These are phyloP conservation scores for Pionites leucogaster DNA, from an alignment of 2,113 vertebrate genomes.

Conservation along the genomic window DNA sequence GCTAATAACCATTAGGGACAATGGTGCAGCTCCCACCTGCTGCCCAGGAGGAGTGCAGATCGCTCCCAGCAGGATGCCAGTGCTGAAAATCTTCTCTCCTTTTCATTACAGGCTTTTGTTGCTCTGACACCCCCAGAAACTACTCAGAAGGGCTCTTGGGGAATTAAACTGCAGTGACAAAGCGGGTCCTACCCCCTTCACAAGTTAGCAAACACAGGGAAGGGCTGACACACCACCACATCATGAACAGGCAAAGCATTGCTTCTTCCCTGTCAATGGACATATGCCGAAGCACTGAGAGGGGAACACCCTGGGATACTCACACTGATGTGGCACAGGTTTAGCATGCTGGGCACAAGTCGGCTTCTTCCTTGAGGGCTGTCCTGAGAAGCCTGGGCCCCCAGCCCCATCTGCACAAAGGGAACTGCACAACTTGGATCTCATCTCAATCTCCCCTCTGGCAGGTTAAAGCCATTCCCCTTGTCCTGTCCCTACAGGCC, in stretches of 20 bases:
- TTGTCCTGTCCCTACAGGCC: not conserved
- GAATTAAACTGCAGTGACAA: not conserved
- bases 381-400: not conserved
- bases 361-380: not conserved
- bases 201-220: not conserved
- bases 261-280: accelerated
- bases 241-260: accelerated
- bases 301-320: accelerated
- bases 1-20: slow-evolving; percentile 86
- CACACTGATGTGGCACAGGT: accelerated
- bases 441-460: not conserved
- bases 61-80: slow-evolving; percentile 63
- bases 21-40: slow-evolving; percentile 86
- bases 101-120: slow-evolving; percentile 57
- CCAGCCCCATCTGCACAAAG: accelerated
- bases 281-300: accelerated
- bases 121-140: slow-evolving; percentile 15
- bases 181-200: not conserved
- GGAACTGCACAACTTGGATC: accelerated
- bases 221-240: not conserved
- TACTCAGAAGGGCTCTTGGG: slow-evolving; percentile 26
- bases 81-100: slow-evolving; percentile 64
- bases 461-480: not conserved
- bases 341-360: accelerated
- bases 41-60: slow-evolving; percentile 76